These are phyloP conservation scores for Vipera ursinii DNA, from an alignment of 2,797 vertebrate species.

Conservation along the genomic window DNA sequence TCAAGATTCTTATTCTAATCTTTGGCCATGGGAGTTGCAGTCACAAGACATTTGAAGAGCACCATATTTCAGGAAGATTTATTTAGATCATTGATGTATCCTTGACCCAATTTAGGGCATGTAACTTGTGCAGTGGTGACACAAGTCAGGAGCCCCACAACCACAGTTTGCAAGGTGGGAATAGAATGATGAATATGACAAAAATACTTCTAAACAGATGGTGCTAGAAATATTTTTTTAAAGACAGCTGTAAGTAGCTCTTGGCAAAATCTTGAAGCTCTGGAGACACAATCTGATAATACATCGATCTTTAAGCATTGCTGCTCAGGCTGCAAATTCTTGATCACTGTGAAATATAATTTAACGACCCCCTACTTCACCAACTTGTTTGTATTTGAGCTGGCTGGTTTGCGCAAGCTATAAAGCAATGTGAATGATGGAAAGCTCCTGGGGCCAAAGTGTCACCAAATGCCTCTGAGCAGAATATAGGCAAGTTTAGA, in stretches of 20 bases:
- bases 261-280: neutral
- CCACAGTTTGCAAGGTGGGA: neutral
- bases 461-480: neutral
- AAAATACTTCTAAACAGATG: neutral
- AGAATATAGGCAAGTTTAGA: slow-evolving; percentile 7
- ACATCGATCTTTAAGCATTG: neutral
- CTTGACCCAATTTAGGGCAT: neutral
- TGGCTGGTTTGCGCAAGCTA: neutral
- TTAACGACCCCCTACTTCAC: slow-evolving; percentile 21
- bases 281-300: neutral
- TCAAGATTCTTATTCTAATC: neutral
- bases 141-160: neutral
- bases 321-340: neutral
- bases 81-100: neutral
- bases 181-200: neutral
- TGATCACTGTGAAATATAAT: neutral
- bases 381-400: neutral
- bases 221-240: neutral
- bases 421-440: fast-evolving
- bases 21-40: neutral
- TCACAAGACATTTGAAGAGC: neutral
- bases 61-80: neutral
- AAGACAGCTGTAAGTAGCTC: neutral
- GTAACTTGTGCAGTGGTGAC: neutral
- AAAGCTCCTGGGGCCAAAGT: neutral